Evolutionary conservation across 1,140 invertebrate species (phyloP), one percentile per base, ranked within the genome.

Genomic region (Steinernema feltiae): DNA sequence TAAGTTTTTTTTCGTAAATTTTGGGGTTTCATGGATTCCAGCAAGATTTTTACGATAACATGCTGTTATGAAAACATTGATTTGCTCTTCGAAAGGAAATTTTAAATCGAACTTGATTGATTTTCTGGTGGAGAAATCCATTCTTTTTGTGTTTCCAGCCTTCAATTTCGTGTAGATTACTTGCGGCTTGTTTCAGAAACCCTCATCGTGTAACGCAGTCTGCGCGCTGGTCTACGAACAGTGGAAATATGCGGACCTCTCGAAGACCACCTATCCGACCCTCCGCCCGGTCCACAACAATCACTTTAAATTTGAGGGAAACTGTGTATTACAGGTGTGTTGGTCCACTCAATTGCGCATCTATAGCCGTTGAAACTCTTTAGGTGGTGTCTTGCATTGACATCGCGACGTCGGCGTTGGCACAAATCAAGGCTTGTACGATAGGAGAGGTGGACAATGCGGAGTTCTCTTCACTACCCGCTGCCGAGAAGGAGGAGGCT

Each of bases 131-230:
- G n/a, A n/a, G n/a, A n/a, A n/a, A n/a, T n/a, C n/a, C n/a, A n/a
- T n/a, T n/a, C n/a, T n/a, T n/a, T n/a, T n/a, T n/a, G n/a, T n/a
- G n/a, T n/a, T n/a, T n/a, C n/a, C n/a, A n/a, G n/a, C n/a, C n/a
- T n/a, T n/a, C n/a, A n/a, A n/a, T n/a, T n/a, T n/a, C n/a, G n/a
- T n/a, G n/a, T n/a, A n/a, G n/a, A n/a, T n/a, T n/a, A n/a, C n/a
- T n/a, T n/a, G n/a, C n/a, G n/a, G n/a, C n/a, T n/a, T n/a, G n/a
- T 63, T 63, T 27, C 53, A 63, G 53, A 63, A 63, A 63, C 53
- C 53, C 12, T 15, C 12, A 21, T 15, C 53, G 7, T 15, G 2
- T 21, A 21, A 63, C 12, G 53, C 53, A 7, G 53, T 27, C 15
- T 63, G 53, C 53, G 53, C 53, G 24, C 53, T 63, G 7, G 24